These are phyloP conservation scores for Netelia melanura DNA, from an alignment of 2,888 invertebrate genomes.

Conservation along the genomic window DNA sequence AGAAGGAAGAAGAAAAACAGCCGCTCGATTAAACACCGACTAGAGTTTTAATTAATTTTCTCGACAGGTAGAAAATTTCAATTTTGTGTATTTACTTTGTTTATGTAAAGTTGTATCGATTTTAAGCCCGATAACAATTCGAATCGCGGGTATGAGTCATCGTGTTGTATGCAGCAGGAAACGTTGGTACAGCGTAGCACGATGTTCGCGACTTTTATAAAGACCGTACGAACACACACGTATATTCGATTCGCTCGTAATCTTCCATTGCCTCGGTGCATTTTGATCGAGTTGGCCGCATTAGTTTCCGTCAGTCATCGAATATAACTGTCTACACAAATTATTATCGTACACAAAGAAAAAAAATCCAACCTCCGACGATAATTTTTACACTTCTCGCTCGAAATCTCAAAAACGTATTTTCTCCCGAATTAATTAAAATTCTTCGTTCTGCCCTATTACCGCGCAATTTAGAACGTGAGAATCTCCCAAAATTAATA, in stretches of 20 bases:
- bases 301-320: slow-evolving; percentile 56
- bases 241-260: slow-evolving; percentile 56
- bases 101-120: slow-evolving; percentile 28
- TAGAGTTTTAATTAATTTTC: neutral
- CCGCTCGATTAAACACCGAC: neutral
- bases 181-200: slow-evolving; percentile 6
- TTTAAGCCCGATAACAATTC: slow-evolving; percentile 26
- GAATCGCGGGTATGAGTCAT: slow-evolving; percentile 43
- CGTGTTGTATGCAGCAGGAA: slow-evolving; percentile 31
- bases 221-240: slow-evolving; percentile 14
- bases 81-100: neutral
- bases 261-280: slow-evolving; percentile 60
- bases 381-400: neutral
- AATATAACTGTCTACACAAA: slow-evolving; percentile 21
- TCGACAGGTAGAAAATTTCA: neutral
- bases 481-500: neutral
- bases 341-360: neutral
- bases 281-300: slow-evolving; percentile 55
- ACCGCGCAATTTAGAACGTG: slow-evolving; percentile 15
- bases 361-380: neutral
- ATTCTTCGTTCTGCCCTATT: neutral
- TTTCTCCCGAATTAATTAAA: neutral
- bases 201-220: slow-evolving; percentile 35
- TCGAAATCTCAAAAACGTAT: too few species aligned
- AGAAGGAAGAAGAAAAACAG: too few species aligned